Conservation (phyloP, 1,140 invertebrate genomes). For the Neodiprion fabricii region DNA sequence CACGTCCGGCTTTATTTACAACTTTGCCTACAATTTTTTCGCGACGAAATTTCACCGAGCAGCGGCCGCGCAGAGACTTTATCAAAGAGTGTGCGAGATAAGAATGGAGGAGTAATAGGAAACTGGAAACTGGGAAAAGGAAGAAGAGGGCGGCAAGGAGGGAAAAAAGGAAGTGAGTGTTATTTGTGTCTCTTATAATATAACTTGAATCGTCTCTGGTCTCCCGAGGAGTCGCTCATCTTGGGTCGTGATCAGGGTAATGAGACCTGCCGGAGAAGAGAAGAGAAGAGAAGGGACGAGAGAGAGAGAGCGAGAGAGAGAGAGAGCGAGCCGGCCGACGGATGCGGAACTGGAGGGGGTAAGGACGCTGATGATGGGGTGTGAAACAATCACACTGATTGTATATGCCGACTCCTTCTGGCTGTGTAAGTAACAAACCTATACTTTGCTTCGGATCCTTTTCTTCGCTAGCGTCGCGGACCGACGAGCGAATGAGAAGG, state of each 20-base stretch:
- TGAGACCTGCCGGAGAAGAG: slow-evolving; percentile 43
- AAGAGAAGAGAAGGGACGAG: not conserved
- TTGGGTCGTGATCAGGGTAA: slow-evolving; percentile 61
- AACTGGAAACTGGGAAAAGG: slow-evolving; percentile 12
- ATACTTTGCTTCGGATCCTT: not conserved
- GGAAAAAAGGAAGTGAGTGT: slow-evolving; percentile 50
- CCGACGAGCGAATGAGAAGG: not conserved
- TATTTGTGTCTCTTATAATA: slow-evolving; percentile 60
- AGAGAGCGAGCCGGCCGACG: not conserved
- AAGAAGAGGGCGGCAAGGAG: slow-evolving; percentile 11
- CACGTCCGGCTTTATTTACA: slow-evolving; percentile 18
- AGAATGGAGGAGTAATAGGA: not conserved
- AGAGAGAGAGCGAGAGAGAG: slow-evolving; percentile 13
- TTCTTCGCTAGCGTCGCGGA: not conserved
- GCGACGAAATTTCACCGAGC: too few species aligned
- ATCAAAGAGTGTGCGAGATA: not conserved
- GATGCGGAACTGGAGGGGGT: slow-evolving; percentile 34
- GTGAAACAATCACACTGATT: slow-evolving; percentile 64
- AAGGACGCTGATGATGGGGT: slow-evolving; percentile 62
- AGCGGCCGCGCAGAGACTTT: too few species aligned
- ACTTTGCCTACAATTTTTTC: not conserved
- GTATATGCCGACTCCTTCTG: slow-evolving; percentile 55
- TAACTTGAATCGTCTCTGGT: slow-evolving; percentile 57
- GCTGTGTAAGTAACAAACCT: slow-evolving; percentile 30
- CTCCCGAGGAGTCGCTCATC: slow-evolving; percentile 42